Base-by-base conservation (phyloP, 2,113 vertebrate genomes). In the Thinocorus orbignyianus region DNA sequence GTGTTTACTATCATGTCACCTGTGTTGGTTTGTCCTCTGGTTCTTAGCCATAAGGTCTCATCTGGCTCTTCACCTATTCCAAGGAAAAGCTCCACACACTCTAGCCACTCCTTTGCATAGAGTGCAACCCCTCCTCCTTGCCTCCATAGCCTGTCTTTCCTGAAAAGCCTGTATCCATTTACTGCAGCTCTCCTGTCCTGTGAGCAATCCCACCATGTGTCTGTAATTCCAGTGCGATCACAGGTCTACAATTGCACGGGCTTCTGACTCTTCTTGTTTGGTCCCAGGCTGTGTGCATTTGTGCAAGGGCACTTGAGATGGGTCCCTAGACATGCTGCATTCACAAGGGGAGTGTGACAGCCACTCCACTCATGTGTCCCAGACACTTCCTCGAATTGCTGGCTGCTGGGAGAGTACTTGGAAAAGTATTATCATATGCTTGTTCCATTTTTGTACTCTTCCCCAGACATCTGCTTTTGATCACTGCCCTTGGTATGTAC, bases 131-230 rank as follows among this genome's bases (percentile, higher is more conserved):
- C 24, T 85, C 30, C 79, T 88, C 31, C 74, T 76, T 92, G 70
- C 52, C 42, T 83, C 91, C 26, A 3, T 52, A 90, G 57, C 85
- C 70, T 82, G 92, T 81, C 57, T 91, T 95, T 90, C 93, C 79
- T 88, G 92, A 95, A 96, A 95, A 96, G 70, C 88, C 82, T 92
- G 92, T 90, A 86, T 44, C 66, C 28, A 3, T 37, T 92, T 55
- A 26, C 41, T 61, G 58, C 54, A 86, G 58, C 85, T 86, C 85
- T 86, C 85, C 54, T 6, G 7, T 70, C 44, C n/a, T 25, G 3
- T 80, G 71, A 96, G 66, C 49, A 72, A n/a, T 33, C 68, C 71
- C 79, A 92, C 49, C 54, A 42, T 10, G 54, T 41, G 55, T 60
- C 81, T 90, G 68, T 30, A 82, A 91, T 69, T 49, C 81, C 74